A percentile compares a stretch with the other conserved stretches of the same genome.
Conservation (phyloP, 2,113 vertebrate species). For the Penelope pileata region DNA sequence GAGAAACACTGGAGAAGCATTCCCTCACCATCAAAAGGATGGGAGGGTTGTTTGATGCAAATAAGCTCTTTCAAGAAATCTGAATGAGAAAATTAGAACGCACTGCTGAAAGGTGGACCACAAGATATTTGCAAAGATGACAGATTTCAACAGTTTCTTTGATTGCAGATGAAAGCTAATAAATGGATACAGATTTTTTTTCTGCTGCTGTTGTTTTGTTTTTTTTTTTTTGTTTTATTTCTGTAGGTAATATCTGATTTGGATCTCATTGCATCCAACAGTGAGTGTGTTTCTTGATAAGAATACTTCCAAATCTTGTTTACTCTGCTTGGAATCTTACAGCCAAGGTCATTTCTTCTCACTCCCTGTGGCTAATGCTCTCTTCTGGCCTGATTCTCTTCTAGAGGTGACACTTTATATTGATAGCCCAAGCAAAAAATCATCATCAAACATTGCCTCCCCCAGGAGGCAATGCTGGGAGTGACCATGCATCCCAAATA, state of each 20-base stretch:
- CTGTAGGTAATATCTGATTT: slow-evolving; percentile 15
- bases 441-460: slow-evolving; percentile 22
- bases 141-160: slow-evolving; percentile 27
- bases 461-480: background rate
- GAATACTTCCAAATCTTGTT: background rate
- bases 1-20: background rate
- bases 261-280: background rate
- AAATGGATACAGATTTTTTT: background rate
- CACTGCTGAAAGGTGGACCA: slow-evolving; percentile 35
- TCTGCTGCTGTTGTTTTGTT: background rate
- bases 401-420: slow-evolving; percentile 37
- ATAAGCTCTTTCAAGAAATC: slow-evolving; percentile 55
- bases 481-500: background rate
- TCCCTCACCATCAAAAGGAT: background rate
- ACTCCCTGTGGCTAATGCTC: slow-evolving; percentile 4
- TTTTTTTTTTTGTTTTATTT: background rate
- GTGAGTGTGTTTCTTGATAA: background rate
- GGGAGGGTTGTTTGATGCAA: slow-evolving; percentile 1
- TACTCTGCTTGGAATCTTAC: background rate
- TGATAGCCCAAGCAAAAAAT: slow-evolving; percentile 8
- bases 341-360: background rate
- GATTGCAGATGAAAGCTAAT: background rate
- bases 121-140: slow-evolving; percentile 48
- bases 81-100: slow-evolving; percentile 32
- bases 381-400: background rate